Evolutionary conservation across 1,140 invertebrate genomes (phyloP), one percentile per base, ranked within the genome.

Genomic region (Leucophenga varia): DNA sequence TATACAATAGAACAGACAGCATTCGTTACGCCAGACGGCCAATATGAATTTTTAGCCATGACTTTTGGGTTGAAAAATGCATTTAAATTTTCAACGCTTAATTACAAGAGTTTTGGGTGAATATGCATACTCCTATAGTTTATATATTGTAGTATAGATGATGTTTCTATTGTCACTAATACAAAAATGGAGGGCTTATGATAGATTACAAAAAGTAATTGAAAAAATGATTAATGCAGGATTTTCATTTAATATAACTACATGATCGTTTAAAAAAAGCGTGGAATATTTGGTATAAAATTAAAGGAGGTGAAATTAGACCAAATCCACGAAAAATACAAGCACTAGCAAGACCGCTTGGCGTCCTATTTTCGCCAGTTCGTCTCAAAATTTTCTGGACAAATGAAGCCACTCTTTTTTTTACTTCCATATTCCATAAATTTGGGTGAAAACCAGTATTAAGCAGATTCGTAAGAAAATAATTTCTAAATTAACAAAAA

Each of bases 251-350:
- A 34, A 34, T 17, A 45, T 43, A 3, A 17, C 13, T 8, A 53
- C 43, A 13, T 49, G 52, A 21, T 38, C 31, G n/a, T 46, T 54
- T 3, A 20, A 31, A 28, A 1, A 28, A 2, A 37, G 36, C 17
- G 30, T 49, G 18, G 36, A 48, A 44, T 63, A 50, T 38, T 21
- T 69, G 54, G 2, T 55, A 54, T 41, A 32, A 52, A 52, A 47
- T 68, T 31, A 19, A 36, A 14, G 28, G 28, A 13, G 50, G 53
- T 13, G 42, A 58, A 37, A 36, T 58, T 28, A 28, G 48, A 42
- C 49, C 49, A 44, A 55, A 58, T 21, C 39, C 50, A n/a, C 41
- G 25, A 8, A 61, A 55, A 14, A 46, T 58, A 17, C 44, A 54
- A 41, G 42, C 52, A 14, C 44, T 64, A 19, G 14, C 21, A 6